Evolutionary conservation across 2,888 invertebrate species (phyloP).

Genomic region (Amorpha juglandis): DNA sequence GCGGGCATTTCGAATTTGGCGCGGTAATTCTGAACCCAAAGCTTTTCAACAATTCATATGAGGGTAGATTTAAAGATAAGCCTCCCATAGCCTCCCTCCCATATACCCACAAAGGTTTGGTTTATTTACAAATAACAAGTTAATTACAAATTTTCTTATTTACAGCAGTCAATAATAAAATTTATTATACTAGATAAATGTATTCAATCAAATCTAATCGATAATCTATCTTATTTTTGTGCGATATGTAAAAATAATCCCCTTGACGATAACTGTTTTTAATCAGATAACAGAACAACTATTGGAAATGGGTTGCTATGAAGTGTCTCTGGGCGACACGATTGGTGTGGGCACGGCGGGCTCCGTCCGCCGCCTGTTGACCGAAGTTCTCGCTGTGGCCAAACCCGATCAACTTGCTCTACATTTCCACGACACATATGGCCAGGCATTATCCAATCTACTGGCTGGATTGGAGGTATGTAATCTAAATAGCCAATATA

Average conservation of each 20-base stretch:
- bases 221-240: neutral
- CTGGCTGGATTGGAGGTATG: constrained; percentile 92
- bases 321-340: constrained; percentile 98
- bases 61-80: too few relatives aligned
- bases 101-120: too few relatives aligned
- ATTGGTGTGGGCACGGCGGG: constrained; percentile 97
- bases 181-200: neutral
- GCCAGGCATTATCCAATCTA: constrained; percentile 97
- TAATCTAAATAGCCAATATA: constrained; percentile 8
- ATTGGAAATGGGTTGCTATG: constrained; percentile 95
- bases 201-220: constrained; percentile 7
- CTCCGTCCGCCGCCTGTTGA: constrained; percentile 89
- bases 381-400: constrained; percentile 87
- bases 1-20: too few relatives aligned
- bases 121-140: too few relatives aligned
- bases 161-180: too few relatives aligned
- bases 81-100: too few relatives aligned
- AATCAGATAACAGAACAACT: constrained; percentile 86
- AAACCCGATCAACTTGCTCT: constrained; percentile 91
- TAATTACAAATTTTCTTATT: too few relatives aligned
- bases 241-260: neutral
- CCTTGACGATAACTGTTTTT: neutral
- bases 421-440: constrained; percentile 99
- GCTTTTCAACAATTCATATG: too few relatives aligned
- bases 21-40: too few relatives aligned